Evolutionary conservation across 2,113 vertebrate species (phyloP).

Genomic region (Syngnathus floridae): DNA sequence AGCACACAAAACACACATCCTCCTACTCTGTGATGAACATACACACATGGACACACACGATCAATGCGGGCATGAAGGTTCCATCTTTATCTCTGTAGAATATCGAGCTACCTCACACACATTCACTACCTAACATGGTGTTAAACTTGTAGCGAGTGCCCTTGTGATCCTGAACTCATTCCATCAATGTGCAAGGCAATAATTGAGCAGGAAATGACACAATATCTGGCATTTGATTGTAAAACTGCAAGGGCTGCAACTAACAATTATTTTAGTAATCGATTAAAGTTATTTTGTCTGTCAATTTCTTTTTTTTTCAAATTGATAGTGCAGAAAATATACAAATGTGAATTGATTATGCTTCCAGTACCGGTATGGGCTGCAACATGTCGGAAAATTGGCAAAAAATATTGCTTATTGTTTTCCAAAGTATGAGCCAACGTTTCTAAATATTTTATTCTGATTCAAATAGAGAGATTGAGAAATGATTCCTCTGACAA

Average conservation of each 20-base stretch:
- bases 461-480: not conserved
- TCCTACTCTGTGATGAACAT: too few relatives aligned
- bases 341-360: too few relatives aligned
- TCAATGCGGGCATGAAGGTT: conserved; percentile 1
- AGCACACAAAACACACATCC: not conserved
- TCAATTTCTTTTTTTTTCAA: too few relatives aligned
- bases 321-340: too few relatives aligned
- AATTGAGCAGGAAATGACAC: not conserved
- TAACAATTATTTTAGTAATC: too few relatives aligned
- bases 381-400: too few relatives aligned
- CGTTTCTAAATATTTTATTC: too few relatives aligned
- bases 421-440: too few relatives aligned
- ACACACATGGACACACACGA: not conserved
- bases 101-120: conserved; percentile 15
- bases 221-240: not conserved
- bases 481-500: conserved; percentile 24
- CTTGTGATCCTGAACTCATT: not conserved
- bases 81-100: conserved; percentile 22
- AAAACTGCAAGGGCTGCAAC: not conserved
- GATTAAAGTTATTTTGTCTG: too few relatives aligned
- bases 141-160: not conserved
- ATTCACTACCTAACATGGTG: conserved; percentile 34
- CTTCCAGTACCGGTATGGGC: too few relatives aligned
- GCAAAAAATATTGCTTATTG: too few relatives aligned
- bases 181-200: not conserved